Base-by-base conservation (phyloP, 2,113 vertebrate genomes). In the Tetraodon nigroviridis region DNA sequence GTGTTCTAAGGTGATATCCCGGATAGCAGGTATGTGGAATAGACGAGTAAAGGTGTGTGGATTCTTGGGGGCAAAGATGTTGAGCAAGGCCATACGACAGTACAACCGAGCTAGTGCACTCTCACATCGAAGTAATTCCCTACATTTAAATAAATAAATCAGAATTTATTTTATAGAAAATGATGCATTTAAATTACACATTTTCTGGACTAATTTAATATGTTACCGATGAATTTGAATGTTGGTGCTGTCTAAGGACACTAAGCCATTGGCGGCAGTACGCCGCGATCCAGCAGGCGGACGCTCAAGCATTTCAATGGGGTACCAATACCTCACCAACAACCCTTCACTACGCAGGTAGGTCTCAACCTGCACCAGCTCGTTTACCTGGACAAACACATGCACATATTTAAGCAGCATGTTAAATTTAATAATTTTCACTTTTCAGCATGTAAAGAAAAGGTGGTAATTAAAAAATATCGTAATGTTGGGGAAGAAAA, bases 271-370 rank as follows among this genome's bases (percentile, higher is more conserved):
- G 22, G 96, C 94, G 1, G 96, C 95, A 57, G 94, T 98, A 58
- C 97, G 92, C 61, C 97, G 90, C 58, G 96, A 96, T 4, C 96
- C 96, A 5, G 93, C 93, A 0, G 95, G 96, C 0, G 97, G 95
- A 17, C 95, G 91, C 78, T 98, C 97, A 55, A 99, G 71, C 92
- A 96, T 97, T 76, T 98, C 96, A 42, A 99, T 98, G 6, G 97
- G 97, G 24, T 99, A 99, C 97, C 97, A 99, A 86, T 98, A 99
- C 44, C 96, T 89, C 4, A 98, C 96, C 64, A 99, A 84, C 12
- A 98, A 94, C 0, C 97, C 97, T 80, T 99, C 96, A 52, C 95
- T 99, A 17, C 95, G 87, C 44, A 99, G 88, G 47, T 99, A 98
- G 0, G 96, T 98, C 86, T 99, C 97, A 14, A 99, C 96, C 84